phyloP scores from a whole-genome alignment of 1,140 invertebrate genomes.

The Scaptomyza graminum region DNA sequence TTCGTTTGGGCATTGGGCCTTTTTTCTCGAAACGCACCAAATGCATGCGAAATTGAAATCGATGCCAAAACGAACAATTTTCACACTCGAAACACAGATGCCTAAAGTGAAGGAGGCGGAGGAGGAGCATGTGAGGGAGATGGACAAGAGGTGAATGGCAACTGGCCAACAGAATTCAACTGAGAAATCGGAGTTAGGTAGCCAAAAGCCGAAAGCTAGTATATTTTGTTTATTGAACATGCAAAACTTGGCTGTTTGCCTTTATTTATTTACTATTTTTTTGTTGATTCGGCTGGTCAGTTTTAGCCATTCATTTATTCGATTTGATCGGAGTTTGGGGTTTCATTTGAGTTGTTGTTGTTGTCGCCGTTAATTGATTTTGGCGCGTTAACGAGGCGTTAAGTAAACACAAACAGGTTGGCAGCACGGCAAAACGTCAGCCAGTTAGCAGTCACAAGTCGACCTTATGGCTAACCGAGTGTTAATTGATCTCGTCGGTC shows the following conservation, averaged over 20 bases:
- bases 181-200: not conserved
- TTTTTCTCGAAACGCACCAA: constrained; percentile 56
- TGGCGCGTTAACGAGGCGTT: constrained; percentile 73
- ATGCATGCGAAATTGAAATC: constrained; percentile 69
- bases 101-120: not conserved
- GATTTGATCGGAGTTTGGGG: constrained; percentile 17
- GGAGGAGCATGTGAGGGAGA: not conserved
- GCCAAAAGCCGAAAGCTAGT: not conserved
- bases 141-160: not conserved
- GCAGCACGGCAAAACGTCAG: constrained; percentile 36
- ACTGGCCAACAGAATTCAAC: not conserved
- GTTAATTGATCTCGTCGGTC: constrained; percentile 61
- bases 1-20: constrained; percentile 8
- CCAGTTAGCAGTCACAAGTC: not conserved
- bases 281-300: constrained; percentile 38
- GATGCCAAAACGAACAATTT: constrained; percentile 64
- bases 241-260: constrained; percentile 10
- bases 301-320: constrained; percentile 66
- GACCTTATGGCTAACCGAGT: constrained; percentile 36
- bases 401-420: constrained; percentile 65
- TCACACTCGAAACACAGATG: constrained; percentile 45
- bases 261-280: no score
- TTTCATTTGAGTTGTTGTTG: constrained; percentile 44
- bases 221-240: constrained; percentile 13
- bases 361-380: constrained; percentile 67